These are phyloP conservation scores for Diplogasteroides magnus DNA, from an alignment of 1,140 invertebrate genomes.

Conservation along the genomic window DNA sequence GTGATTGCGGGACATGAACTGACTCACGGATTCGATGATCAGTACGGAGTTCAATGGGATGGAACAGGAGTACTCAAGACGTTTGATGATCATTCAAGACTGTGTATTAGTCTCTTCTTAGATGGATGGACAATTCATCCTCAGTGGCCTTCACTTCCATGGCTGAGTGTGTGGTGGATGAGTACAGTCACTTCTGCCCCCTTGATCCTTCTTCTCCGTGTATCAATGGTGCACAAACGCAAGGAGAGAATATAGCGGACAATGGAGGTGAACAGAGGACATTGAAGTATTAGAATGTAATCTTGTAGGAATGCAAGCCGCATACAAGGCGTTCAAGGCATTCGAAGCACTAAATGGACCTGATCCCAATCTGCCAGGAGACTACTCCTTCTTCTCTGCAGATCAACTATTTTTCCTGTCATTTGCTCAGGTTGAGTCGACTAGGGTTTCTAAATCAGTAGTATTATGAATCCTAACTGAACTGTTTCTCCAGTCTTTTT, in stretches of 20 bases:
- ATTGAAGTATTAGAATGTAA: not conserved
- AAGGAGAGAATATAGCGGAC: constrained; percentile 61
- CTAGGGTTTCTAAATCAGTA: no score
- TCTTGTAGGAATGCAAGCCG: constrained; percentile 33
- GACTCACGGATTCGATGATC: constrained; percentile 58
- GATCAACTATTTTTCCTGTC: constrained; percentile 43
- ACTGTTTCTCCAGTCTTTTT: no score
- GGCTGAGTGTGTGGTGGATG: constrained; percentile 78
- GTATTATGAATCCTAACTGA: no score
- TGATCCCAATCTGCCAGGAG: constrained; percentile 32
- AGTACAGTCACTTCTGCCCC: constrained; percentile 72
- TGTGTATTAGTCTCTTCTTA: constrained; percentile 44
- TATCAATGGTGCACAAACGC: constrained; percentile 58
- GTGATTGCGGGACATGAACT: constrained; percentile 64
- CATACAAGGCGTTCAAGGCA: constrained; percentile 35
- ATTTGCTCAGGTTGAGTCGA: constrained; percentile 31
- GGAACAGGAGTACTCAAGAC: constrained; percentile 73
- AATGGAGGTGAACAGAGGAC: constrained; percentile 57
- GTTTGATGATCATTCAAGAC: not conserved
- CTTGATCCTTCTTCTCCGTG: constrained; percentile 26
- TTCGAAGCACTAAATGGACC: constrained; percentile 30
- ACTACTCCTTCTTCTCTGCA: constrained; percentile 18
- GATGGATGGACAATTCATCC: constrained; percentile 70
- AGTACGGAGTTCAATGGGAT: constrained; percentile 76
- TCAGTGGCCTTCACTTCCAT: constrained; percentile 61